These are phyloP conservation scores for Lytechinus pictus DNA, from an alignment of 35 echinoderm and acorn worm genomes.

Conservation along the genomic window DNA sequence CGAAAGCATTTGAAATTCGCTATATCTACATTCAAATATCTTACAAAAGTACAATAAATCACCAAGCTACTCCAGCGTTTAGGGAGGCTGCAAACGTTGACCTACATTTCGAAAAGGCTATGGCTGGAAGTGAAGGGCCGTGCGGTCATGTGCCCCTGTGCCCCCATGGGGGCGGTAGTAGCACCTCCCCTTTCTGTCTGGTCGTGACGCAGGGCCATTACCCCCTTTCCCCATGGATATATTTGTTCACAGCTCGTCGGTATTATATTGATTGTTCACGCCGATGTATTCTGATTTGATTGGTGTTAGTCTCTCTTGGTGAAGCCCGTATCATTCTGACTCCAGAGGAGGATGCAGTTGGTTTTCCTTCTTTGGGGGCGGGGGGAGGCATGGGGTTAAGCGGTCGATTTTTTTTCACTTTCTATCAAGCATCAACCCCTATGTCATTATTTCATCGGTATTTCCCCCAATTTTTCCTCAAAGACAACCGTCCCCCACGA, in stretches of 20 bases:
- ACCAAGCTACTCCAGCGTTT: neutral
- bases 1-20: neutral
- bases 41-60: neutral
- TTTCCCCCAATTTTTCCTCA: no score
- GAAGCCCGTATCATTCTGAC: neutral
- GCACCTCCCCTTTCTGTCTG: neutral
- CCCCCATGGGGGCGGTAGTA: neutral
- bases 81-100: neutral
- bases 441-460: no score
- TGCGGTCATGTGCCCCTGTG: neutral
- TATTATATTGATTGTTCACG: neutral
- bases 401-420: no score
- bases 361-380: neutral
- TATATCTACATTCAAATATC: neutral
- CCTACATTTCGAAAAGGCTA: neutral
- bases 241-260: neutral
- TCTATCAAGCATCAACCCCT: no score
- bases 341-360: neutral
- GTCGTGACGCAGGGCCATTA: neutral
- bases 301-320: neutral
- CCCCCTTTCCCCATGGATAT: neutral
- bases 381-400: neutral
- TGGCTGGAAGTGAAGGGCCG: neutral
- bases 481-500: no score
- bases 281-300: constrained; percentile 18